Conservation (phyloP, 2,888 invertebrate species). For the Eugnorisma glareosa region DNA sequence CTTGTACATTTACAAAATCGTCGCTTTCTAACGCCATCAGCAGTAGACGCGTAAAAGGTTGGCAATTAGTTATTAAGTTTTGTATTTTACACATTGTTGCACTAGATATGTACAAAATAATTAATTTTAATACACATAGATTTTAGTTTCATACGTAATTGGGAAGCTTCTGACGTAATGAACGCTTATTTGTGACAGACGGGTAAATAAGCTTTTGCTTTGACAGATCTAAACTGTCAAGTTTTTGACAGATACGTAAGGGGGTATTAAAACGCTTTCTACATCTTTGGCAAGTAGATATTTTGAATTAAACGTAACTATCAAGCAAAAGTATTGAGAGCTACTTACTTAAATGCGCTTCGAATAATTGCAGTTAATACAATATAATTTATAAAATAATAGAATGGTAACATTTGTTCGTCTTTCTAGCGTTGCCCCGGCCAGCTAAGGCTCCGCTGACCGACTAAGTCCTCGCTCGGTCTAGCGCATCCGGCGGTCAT, state of each 20-base stretch:
- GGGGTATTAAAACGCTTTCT: slow-evolving; percentile 17
- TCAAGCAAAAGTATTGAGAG: not conserved
- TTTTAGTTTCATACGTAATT: slow-evolving; percentile 75
- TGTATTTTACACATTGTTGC: slow-evolving; percentile 59
- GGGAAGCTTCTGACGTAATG: slow-evolving; percentile 69
- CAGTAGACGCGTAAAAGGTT: slow-evolving; percentile 38
- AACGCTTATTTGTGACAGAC: slow-evolving; percentile 63
- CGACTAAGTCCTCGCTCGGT: slow-evolving; percentile 35
- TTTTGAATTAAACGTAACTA: not conserved
- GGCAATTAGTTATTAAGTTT: slow-evolving; percentile 47
- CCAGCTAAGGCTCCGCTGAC: slow-evolving; percentile 39
- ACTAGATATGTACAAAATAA: slow-evolving; percentile 58
- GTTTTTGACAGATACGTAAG: slow-evolving; percentile 3
- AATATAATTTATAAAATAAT: not conserved
- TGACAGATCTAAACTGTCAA: not conserved
- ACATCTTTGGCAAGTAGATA: slow-evolving; percentile 3
- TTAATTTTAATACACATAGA: slow-evolving; percentile 65
- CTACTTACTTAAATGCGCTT: slow-evolving; percentile 7
- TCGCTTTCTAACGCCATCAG: slow-evolving; percentile 38
- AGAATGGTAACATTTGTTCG: slow-evolving; percentile 37
- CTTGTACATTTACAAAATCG: not conserved
- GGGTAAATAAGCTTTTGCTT: slow-evolving; percentile 47
- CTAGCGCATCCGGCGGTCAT: slow-evolving; percentile 47
- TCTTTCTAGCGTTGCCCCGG: slow-evolving; percentile 57
- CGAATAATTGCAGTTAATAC: slow-evolving; percentile 11